Evolutionary conservation across 1,140 invertebrate genomes (phyloP), one percentile per base, ranked within the genome.

Genomic region (Drosophila ficusphila): DNA sequence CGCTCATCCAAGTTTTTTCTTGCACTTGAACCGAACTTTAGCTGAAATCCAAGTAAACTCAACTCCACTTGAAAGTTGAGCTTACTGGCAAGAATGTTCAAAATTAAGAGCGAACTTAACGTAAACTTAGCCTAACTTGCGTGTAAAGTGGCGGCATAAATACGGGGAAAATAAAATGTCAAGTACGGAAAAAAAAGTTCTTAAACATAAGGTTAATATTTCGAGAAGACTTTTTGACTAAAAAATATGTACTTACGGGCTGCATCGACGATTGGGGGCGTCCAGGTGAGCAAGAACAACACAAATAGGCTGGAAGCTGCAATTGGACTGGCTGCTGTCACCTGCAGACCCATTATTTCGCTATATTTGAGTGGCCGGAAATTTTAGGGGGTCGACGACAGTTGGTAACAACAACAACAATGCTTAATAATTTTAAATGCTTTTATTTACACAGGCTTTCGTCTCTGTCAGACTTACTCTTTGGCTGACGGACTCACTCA

Each of bases 201-300:
- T 51, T 38, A 36, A 7, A 31, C 9, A 29, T 18, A 53, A 38
- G 38, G 9, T 8, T 33, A 31, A 9, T 23, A 31, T 34, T 51
- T 44, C 0, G 27, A 38, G 27, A 16, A 9, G 11, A 44, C 11
- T 53, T 29, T 21, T 29, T 39, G 9, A 31, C 16, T 83, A 73
- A 49, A n/a, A n/a, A n/a, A n/a, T n/a, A n/a, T n/a, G n/a, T 91
- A 90, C 90, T 91, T 70, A 91, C 90, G 90, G 89, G 81, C 82
- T 90, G 90, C 90, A 90, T 91, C 82, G 53, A 90, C 78, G 69
- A 61, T 44, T 64, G 42, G 31, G 67, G 90, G 86, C 38, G 69
- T 71, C 90, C 90, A 90, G 73, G 77, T 75, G 69, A 85, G 76
- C 57, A 90, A 73, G 74, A 90, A 76, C 65, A 77, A 73, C 71